Base-by-base conservation (phyloP, 2,888 invertebrate species). In the Zele albiditarsus region DNA sequence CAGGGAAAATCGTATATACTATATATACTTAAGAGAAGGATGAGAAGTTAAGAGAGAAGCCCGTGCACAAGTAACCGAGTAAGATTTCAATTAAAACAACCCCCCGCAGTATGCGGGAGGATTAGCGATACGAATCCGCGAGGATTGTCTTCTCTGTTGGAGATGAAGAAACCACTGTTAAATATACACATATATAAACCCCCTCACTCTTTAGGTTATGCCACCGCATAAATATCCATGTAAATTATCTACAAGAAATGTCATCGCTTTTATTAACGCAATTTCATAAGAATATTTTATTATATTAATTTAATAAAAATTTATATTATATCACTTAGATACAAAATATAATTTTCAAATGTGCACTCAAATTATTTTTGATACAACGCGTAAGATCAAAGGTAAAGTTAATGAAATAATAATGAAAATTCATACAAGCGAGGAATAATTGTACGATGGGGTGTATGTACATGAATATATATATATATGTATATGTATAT, bases 201-300 rank as follows among this genome's bases (percentile, higher is more conserved):
- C 33, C 14, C 62, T n/a, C 58, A 33, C 49, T 53, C 67, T 68
- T 84, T 79, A 84, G 87, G 88, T 89, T 89, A 89, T 89, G 89
- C 89, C 89, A 84, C 84, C 85, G 89, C 89, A 89, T 89, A 89
- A 89, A 89, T 89, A 89, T 88, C 89, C 88, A 88, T 88, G 88
- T 89, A 89, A 89, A 89, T 89, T 88, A 86, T 84, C 84, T 80
- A 76, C 76, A 75, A 69, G 78, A 76, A 70, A 58, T 71, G 75
- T 75, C 77, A 58, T 77, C 76, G 67, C 81, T 82, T 84, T 85
- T 84, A 84, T 84, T 83, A 84, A 84, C 82, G 81, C 82, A 81
- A 83, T 84, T 83, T 82, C 82, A 80, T 80, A 79, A 8, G 77
- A 81, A 82, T 84, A 66, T 75, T 71, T 57, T 60, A 53, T 33